These are phyloP conservation scores for Graptemys geographica DNA, from an alignment of 2,797 vertebrate genomes.

Conservation along the genomic window DNA sequence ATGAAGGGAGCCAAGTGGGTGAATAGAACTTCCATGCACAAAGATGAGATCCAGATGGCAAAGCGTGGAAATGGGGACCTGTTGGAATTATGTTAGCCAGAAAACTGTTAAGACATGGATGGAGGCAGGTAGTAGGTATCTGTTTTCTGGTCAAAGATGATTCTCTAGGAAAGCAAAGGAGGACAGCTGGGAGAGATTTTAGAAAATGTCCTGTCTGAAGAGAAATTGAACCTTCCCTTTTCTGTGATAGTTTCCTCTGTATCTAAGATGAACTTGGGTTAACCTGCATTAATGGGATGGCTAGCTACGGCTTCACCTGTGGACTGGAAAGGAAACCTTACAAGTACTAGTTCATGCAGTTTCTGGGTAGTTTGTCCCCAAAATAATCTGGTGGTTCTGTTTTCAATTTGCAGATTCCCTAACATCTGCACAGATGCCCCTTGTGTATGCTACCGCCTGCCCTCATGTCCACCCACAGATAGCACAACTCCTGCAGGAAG, in stretches of 20 bases:
- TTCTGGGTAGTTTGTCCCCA: not conserved
- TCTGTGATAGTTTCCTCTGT: not conserved
- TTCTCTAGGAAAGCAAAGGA: not conserved
- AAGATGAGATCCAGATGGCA: conserved; percentile 74
- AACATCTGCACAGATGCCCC: not conserved
- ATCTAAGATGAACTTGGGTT: not conserved
- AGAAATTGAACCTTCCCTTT: not conserved
- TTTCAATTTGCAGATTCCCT: not conserved
- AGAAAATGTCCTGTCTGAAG: not conserved
- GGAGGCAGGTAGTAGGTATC: conserved; percentile 3
- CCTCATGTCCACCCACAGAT: not conserved
- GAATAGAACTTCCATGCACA: conserved; percentile 59
- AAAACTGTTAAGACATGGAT: conserved; percentile 23
- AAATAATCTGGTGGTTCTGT: not conserved
- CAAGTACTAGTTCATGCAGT: not conserved
- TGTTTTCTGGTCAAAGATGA: not conserved
- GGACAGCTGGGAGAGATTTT: not conserved
- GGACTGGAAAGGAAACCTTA: conserved; percentile 1
- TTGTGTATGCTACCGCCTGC: not conserved
- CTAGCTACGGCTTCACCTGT: not conserved
- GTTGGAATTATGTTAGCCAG: conserved; percentile 27
- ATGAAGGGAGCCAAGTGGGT: conserved; percentile 56
- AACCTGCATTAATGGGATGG: not conserved
- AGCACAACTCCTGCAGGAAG: not conserved
- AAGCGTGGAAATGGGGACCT: not conserved